These are phyloP conservation scores for Eupithecia subfuscata DNA, from an alignment of 2,888 invertebrate genomes.

Conservation along the genomic window DNA sequence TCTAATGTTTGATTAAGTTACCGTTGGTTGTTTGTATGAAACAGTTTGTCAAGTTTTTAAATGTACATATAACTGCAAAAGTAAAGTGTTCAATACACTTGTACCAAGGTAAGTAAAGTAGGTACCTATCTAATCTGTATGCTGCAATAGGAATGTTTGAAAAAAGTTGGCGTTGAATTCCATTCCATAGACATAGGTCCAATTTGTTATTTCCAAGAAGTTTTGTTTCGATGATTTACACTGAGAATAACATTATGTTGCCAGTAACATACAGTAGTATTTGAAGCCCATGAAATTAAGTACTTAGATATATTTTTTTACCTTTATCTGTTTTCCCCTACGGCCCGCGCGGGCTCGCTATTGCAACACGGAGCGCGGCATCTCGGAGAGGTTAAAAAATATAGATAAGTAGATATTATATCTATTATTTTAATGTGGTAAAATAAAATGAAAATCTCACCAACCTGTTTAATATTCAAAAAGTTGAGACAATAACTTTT, in stretches of 20 bases:
- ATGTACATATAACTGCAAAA: neutral
- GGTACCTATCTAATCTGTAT: neutral
- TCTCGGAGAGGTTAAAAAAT: neutral
- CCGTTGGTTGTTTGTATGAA: neutral
- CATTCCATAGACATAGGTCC: constrained; percentile 18
- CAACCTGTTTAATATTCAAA: constrained; percentile 4
- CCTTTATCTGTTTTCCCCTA: neutral
- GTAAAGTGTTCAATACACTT: neutral
- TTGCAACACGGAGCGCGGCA: neutral
- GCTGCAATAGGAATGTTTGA: constrained; percentile 16
- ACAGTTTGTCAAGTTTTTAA: neutral
- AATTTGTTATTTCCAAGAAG: constrained; percentile 26
- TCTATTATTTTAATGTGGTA: too few species aligned
- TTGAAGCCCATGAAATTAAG: neutral
- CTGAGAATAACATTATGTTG: neutral
- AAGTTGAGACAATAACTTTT: constrained; percentile 12
- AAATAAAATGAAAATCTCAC: neutral
- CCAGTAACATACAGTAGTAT: neutral
- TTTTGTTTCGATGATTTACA: constrained; percentile 6
- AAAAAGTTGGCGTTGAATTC: constrained; percentile 30
- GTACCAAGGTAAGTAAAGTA: neutral
- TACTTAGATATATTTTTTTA: too few species aligned
- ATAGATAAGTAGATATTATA: neutral
- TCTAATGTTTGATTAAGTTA: neutral
- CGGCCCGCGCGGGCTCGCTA: neutral